Conservation (phyloP, 2,113 vertebrate species). For the Eulemur rufifrons region DNA sequence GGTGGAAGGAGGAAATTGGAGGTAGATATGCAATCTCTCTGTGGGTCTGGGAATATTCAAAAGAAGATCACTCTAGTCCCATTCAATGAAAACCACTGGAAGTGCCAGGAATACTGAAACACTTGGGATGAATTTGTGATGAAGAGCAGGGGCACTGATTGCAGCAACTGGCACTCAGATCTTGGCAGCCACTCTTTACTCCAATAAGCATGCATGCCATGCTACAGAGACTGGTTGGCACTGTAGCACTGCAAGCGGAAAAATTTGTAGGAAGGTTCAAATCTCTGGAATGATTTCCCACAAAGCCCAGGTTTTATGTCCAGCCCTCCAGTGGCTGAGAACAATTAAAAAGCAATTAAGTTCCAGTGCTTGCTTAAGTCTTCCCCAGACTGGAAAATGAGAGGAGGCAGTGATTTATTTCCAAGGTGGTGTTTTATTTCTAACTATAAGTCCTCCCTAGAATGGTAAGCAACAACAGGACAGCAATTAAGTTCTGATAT, state of each 20-base stretch:
- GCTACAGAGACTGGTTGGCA: background rate
- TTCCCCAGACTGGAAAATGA: background rate
- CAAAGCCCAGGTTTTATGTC: background rate
- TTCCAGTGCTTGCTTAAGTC: background rate
- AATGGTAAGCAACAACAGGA: background rate
- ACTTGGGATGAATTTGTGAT: background rate
- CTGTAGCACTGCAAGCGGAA: background rate
- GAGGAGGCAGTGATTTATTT: background rate
- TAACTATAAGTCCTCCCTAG: background rate
- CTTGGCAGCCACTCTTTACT: background rate
- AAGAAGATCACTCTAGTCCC: background rate
- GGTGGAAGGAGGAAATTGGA: background rate
- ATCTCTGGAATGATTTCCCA: background rate
- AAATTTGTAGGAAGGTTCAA: background rate
- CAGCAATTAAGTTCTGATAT: background rate
- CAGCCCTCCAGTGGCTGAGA: background rate
- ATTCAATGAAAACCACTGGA: background rate
- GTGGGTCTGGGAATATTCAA: background rate
- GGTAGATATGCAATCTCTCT: background rate
- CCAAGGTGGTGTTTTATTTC: background rate
- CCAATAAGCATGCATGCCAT: background rate
- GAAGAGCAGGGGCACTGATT: background rate
- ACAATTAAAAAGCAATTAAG: background rate
- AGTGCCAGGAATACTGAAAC: background rate
- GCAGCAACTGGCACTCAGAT: background rate